phyloP scores from a whole-genome alignment of 2,113 vertebrate species.

The Cathartes aura region DNA sequence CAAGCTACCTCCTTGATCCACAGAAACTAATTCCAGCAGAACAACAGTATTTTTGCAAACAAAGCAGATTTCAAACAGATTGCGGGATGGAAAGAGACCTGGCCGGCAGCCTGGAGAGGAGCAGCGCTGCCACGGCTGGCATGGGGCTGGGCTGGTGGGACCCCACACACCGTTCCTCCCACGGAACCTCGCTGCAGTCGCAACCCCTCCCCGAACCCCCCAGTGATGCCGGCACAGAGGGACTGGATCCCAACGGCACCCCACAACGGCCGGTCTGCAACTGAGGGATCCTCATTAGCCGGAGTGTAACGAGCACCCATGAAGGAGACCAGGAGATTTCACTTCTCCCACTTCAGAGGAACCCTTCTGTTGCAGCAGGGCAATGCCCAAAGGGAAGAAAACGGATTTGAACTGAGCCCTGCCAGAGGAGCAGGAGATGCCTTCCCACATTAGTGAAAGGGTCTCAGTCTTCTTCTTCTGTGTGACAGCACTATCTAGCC shows the following conservation, averaged over 20 bases:
- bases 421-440: neutral
- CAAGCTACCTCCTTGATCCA: neutral
- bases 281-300: neutral
- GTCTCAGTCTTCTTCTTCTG: neutral
- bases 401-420: rapidly evolving
- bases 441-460: neutral
- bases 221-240: neutral
- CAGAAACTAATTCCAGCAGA: neutral
- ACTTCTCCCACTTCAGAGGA: neutral
- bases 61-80: neutral
- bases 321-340: neutral
- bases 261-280: rapidly evolving
- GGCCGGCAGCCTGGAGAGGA: neutral
- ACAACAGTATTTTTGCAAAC: rapidly evolving
- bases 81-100: neutral
- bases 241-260: neutral
- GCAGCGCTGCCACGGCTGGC: neutral
- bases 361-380: neutral
- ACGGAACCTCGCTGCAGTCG: rapidly evolving
- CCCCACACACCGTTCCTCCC: neutral
- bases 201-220: neutral
- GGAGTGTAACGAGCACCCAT: rapidly evolving
- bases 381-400: neutral
- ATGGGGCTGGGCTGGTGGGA: neutral
- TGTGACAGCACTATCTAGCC: neutral